phyloP scores from a whole-genome alignment of 2,113 vertebrate genomes.

The Phoenicopterus ruber region DNA sequence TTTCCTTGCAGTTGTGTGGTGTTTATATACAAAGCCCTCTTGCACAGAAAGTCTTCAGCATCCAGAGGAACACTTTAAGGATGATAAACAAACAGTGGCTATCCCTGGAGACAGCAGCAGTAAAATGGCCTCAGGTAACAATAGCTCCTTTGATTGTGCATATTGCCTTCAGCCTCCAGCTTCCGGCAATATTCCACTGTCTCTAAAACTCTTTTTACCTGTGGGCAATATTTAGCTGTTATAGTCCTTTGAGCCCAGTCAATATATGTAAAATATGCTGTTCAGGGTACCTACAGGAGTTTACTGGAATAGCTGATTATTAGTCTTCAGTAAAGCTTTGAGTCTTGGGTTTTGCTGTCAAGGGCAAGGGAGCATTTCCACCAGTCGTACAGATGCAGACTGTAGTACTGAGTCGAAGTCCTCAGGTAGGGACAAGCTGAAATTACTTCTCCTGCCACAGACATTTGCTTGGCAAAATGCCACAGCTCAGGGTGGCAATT shows the following conservation, averaged over 20 bases:
- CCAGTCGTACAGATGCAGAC: accelerated
- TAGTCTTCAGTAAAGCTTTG: neutral
- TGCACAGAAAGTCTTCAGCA: neutral
- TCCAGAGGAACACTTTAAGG: neutral
- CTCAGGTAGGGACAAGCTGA: too few relatives aligned
- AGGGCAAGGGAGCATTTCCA: neutral
- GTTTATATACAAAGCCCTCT: neutral
- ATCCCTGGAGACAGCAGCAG: neutral
- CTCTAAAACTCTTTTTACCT: neutral
- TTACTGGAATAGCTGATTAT: neutral
- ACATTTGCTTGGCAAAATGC: too few relatives aligned
- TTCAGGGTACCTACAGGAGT: neutral
- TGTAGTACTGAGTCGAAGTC: too few relatives aligned
- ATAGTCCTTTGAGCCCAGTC: neutral
- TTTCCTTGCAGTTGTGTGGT: neutral
- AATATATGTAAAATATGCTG: neutral
- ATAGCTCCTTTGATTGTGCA: conserved; percentile 36
- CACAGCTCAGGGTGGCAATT: neutral
- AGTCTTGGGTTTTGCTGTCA: neutral
- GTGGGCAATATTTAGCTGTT: conserved; percentile 15
- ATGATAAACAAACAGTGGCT: neutral
- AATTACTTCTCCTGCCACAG: neutral
- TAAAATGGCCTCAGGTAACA: conserved; percentile 11
- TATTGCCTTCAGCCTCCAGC: conserved; percentile 31
- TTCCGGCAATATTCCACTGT: neutral